These are phyloP conservation scores for Betta splendens DNA, from an alignment of 2,797 vertebrate species.

Conservation along the genomic window DNA sequence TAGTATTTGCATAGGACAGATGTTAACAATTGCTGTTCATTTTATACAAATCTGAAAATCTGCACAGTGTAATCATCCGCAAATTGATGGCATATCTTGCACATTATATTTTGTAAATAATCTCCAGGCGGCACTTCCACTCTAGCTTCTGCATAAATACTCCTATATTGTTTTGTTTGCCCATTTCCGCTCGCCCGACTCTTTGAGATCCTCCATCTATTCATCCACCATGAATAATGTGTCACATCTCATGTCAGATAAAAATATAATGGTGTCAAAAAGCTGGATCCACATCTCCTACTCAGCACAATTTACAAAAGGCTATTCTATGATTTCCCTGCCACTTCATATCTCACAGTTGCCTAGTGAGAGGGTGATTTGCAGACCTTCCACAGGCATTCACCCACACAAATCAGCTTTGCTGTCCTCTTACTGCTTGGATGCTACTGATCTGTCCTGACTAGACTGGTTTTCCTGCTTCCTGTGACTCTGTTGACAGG, in stretches of 20 bases:
- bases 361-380: slow-evolving; percentile 55
- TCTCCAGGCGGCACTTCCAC: slow-evolving; percentile 47
- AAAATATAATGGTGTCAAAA: slow-evolving; percentile 77
- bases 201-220: slow-evolving; percentile 62
- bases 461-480: slow-evolving; percentile 33
- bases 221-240: slow-evolving; percentile 77
- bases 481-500: slow-evolving; percentile 15
- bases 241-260: slow-evolving; percentile 72
- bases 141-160: slow-evolving; percentile 48
- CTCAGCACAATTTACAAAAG: slow-evolving; percentile 70
- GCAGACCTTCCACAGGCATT: slow-evolving; percentile 37
- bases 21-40: slow-evolving; percentile 49
- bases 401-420: slow-evolving; percentile 55
- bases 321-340: slow-evolving; percentile 61
- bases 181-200: slow-evolving; percentile 38
- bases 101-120: slow-evolving; percentile 52
- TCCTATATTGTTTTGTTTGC: slow-evolving; percentile 55
- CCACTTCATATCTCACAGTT: slow-evolving; percentile 60
- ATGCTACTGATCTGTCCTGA: slow-evolving; percentile 53
- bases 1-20: slow-evolving; percentile 52
- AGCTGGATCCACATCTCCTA: slow-evolving; percentile 62
- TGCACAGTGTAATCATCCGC: slow-evolving; percentile 38
- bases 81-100: slow-evolving; percentile 37
- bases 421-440: slow-evolving; percentile 47
- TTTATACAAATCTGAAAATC: slow-evolving; percentile 48